phyloP scores from a whole-genome alignment of 2,113 vertebrate species.

The Platichthys stellatus region DNA sequence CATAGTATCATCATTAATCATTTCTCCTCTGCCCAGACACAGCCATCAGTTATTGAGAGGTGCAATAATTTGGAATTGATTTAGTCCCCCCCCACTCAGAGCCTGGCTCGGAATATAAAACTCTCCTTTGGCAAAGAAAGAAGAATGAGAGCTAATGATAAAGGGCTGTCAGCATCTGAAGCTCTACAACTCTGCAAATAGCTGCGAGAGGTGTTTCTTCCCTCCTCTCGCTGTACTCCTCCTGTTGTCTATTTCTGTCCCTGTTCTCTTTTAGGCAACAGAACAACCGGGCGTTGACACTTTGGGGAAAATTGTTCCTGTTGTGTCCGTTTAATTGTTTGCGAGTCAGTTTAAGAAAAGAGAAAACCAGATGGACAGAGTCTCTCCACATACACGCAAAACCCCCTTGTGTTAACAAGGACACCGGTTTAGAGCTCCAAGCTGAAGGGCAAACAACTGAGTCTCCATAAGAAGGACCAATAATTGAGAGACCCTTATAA shows the following conservation, averaged over 20 bases:
- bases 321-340: slow-evolving; percentile 52
- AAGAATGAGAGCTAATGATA: slow-evolving; percentile 64
- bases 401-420: slow-evolving; percentile 54
- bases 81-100: slow-evolving; percentile 59
- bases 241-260: slow-evolving; percentile 34
- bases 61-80: slow-evolving; percentile 82
- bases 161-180: slow-evolving; percentile 57
- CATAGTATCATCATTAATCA: slow-evolving; percentile 80
- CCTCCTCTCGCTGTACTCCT: background rate
- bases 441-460: slow-evolving; percentile 37
- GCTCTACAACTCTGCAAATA: slow-evolving; percentile 48
- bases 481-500: slow-evolving; percentile 28
- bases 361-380: slow-evolving; percentile 51
- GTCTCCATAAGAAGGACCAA: slow-evolving; percentile 52
- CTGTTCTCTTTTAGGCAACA: slow-evolving; percentile 8
- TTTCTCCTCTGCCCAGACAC: slow-evolving; percentile 68
- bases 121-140: slow-evolving; percentile 51
- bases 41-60: slow-evolving; percentile 79
- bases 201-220: slow-evolving; percentile 37
- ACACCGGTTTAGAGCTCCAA: slow-evolving; percentile 45
- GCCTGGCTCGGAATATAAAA: slow-evolving; percentile 70
- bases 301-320: slow-evolving; percentile 18
- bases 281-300: slow-evolving; percentile 30
- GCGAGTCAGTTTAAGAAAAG: slow-evolving; percentile 18
- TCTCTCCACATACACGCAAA: slow-evolving; percentile 47